Base-by-base conservation (phyloP, 1,140 invertebrate species). In the Lordiphosa stackelbergi region DNA sequence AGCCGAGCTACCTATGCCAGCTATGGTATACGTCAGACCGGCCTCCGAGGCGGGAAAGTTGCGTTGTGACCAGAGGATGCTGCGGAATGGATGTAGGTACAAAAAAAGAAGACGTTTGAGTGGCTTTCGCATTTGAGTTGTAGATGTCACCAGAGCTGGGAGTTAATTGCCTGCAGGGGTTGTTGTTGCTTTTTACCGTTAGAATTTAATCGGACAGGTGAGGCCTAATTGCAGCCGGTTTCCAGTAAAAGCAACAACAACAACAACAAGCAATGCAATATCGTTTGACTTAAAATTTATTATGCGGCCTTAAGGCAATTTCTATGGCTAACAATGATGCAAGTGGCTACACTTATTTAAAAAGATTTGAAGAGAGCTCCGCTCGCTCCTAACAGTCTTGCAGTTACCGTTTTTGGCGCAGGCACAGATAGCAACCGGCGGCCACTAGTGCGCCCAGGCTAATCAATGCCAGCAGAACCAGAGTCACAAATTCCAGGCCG, bases 401-500 rank as follows among this genome's bases (percentile, higher is more conserved):
- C 31, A 52, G 28, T 61, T 89, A 92, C 91, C 91, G 91, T 88
- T 92, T 91, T 56, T 90, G 92, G 35, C 91, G 90, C 52, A 93
- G 88, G 70, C 93, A 94, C n/a, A 93, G 89, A 48, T 94, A 91
- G 66, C 93, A 94, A n/a, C 95, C 90, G 2, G 94, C 93, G 0
- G 94, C 92, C 0, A 93, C 90, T 12, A 94, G 88, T 1, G 94
- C 94, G 6, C 94, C 94, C 16, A 95, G 78, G 77, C 95, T 95
- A 28, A 96, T 91, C 36, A 95, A 89, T 43, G 93, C 93, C 12
- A 93, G 93, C 1, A 96, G 89, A 0, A 94, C 91, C 3, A 96
- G 91, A 1, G 94, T 92, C 9, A 93, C 93, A 10, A 95, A 91
- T 88, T 96, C 94, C 58, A 95, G 89, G 2, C 93, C 92, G n/a